Conservation (phyloP, 2,888 invertebrate genomes). For the Oxystoma pomonae region DNA sequence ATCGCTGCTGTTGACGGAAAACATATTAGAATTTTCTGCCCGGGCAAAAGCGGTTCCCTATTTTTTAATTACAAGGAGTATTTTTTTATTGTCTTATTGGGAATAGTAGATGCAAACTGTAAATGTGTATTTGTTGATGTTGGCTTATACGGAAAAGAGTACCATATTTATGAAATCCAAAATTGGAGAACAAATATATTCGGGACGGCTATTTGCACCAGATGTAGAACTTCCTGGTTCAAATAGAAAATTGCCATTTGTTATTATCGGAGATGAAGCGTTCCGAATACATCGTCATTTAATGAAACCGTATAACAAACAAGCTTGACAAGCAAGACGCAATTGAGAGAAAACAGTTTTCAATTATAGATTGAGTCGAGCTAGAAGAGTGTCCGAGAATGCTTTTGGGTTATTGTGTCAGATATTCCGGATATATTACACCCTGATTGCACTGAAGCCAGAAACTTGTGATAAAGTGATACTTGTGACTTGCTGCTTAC, state of each 20-base stretch:
- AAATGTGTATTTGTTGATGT: constrained; percentile 20
- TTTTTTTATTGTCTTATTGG: constrained; percentile 22
- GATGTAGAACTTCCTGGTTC: constrained; percentile 8
- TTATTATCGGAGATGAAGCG: constrained; percentile 10
- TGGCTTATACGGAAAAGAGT: constrained; percentile 23
- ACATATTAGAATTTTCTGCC: constrained; percentile 18
- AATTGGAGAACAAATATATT: constrained; percentile 15
- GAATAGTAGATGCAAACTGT: constrained; percentile 20
- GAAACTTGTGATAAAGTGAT: not conserved
- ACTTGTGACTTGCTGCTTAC: not conserved
- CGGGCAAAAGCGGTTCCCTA: constrained; percentile 17
- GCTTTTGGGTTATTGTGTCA: constrained; percentile 23
- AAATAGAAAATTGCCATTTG: constrained; percentile 6
- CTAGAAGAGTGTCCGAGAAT: constrained; percentile 26
- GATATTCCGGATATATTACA: not conserved
- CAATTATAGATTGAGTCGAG: constrained; percentile 23
- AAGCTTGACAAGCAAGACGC: not conserved
- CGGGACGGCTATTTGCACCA: constrained; percentile 15
- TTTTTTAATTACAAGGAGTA: constrained; percentile 25
- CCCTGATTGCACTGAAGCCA: not conserved
- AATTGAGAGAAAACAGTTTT: constrained; percentile 19
- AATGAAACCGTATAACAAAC: constrained; percentile 5
- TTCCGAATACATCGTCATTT: constrained; percentile 9
- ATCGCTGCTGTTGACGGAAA: constrained; percentile 22
- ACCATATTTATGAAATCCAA: constrained; percentile 17